Base-by-base conservation (phyloP, 92 coral and sea anemone genomes). In the Scolanthus callimorphus region DNA sequence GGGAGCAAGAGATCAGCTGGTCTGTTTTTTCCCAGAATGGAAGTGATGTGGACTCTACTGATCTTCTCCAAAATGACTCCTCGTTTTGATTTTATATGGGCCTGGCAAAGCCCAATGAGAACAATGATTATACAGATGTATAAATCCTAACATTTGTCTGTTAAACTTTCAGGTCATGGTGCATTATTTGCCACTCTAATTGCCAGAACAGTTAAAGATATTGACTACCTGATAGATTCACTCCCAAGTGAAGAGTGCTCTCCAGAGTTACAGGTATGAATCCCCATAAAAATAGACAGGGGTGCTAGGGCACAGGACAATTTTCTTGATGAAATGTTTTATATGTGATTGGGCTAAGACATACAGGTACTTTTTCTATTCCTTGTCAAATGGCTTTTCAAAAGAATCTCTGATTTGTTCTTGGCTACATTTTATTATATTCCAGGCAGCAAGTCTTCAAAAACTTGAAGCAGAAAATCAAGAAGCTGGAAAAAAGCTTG, bases 201-300 rank as follows among this genome's bases (percentile, higher is more conserved):
- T 30, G 89, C 96, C 50, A 66, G 96, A 62, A 92, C 98, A 39
- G 92, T 90, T 15, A 92, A 88, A 54, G 98, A 92, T 43, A 92
- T 92, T 55, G 98, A 92, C 60, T 84, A 71, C 61, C 57, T 92
- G 25, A 84, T 92, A 27, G 92, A 84, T 54, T 88, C 98, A 13
- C 63, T 92, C 8, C 98, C 98, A 51, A 92, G 96, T 74, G 90
- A 88, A 55, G 96, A 92, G 27, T 92, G 98, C 31, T 92, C 98
- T 0, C 75, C 85, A 48, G 94, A 89, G 55, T 65, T 92, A 58
- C 98, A 92, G 84, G 98, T 92, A 68, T 30, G 37, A 17, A 20
- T n/a, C n/a, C n/a, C n/a, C n/a, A n/a, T n/a, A n/a, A n/a, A n/a
- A n/a, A n/a, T n/a, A n/a, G n/a, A n/a, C n/a, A n/a, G n/a, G n/a